phyloP scores from a whole-genome alignment of 2,113 vertebrate species.

The Alectura lathami region DNA sequence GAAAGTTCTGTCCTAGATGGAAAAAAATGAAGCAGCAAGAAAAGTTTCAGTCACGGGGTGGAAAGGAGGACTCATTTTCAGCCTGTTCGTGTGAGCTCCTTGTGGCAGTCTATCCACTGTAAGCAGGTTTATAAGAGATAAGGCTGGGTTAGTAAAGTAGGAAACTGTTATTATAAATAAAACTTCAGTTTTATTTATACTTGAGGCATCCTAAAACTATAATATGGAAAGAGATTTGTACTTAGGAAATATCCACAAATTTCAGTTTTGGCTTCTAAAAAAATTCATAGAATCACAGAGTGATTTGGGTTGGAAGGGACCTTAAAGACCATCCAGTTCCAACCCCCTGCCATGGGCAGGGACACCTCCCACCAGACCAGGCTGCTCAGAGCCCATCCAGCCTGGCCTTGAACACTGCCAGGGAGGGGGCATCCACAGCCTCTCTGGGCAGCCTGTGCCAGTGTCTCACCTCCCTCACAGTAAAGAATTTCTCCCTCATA shows the following conservation, averaged over 20 bases:
- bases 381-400: too few relatives aligned
- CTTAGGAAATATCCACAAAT: not conserved
- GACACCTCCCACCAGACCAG: too few relatives aligned
- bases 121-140: not conserved
- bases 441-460: too few relatives aligned
- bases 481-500: too few relatives aligned
- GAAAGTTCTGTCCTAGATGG: not conserved
- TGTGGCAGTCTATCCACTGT: not conserved
- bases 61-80: not conserved
- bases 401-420: too few relatives aligned
- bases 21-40: not conserved
- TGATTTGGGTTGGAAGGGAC: too few relatives aligned
- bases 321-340: too few relatives aligned
- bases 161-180: not conserved
- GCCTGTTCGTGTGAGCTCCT: not conserved
- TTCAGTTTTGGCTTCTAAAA: not conserved
- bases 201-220: not conserved
- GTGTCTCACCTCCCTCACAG: too few relatives aligned
- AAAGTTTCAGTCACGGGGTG: not conserved
- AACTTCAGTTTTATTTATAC: not conserved
- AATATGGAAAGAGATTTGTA: not conserved
- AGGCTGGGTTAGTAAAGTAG: not conserved
- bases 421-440: too few relatives aligned
- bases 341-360: too few relatives aligned
- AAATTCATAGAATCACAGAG: too few relatives aligned